Evolutionary conservation across 1,140 invertebrate species (phyloP), one percentile per base, ranked within the genome.

Genomic region (Caenorhabditis latens): DNA sequence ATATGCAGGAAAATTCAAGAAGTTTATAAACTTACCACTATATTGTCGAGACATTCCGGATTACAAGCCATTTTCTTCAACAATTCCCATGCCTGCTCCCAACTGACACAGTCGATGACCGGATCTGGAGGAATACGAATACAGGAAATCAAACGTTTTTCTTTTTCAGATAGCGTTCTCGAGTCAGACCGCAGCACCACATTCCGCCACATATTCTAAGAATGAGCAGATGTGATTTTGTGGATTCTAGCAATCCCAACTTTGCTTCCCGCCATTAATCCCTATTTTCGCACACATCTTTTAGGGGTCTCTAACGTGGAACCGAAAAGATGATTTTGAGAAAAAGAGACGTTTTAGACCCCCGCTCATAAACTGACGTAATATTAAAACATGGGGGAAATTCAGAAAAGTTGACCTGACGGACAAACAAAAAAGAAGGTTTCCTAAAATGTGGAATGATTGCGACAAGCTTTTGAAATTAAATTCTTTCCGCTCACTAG

Each of bases 21-120:
- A 16, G 8, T 7, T 57, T 83, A 48, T 13, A 8, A 32, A 61
- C 75, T 93, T 24, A 93, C 92, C 82, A 95, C 91, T 61, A 95
- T 93, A 19, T 93, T 92, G 7, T 94, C 94, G 13, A 95, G 91
- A 88, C 95, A 95, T 91, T 95, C 95, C n/a, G 94, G 93, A 90
- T 95, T 95, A 42, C 90, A 89, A 6, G 94, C 94, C 93, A 95
- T 94, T 85, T 94, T 94, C 86, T 90, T 90, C 43, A 92, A 79
- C 46, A 91, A 90, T 71, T 92, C 91, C 91, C 91, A 92, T 7
- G 92, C 92, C 48, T 92, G 91, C 57, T 92, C 91, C 89, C 91
- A 92, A 43, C 89, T 90, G 19, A 92, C 85, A 53, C 90, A 87
- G 84, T 92, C 91, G 75, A 92, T 89, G 9, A 92, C 61, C 21